Percentiles rank a stretch among this genome's conserved stretches.
Conservation (phyloP, 2,797 vertebrate genomes). For the Bovichtus variegatus region DNA sequence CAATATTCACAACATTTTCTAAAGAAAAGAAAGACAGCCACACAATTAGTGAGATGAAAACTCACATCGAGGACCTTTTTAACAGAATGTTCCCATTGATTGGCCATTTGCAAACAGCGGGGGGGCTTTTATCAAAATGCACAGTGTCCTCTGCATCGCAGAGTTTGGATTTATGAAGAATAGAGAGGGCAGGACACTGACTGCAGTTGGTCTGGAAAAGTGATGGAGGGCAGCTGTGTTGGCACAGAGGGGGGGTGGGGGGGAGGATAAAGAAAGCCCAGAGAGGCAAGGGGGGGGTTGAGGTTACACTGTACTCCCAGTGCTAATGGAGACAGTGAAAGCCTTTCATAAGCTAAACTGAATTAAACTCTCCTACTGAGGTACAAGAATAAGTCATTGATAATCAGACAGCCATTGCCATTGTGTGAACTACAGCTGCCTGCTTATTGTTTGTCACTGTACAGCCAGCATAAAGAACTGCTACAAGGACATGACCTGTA, state of each 20-base stretch:
- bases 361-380: slow-evolving; percentile 19
- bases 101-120: slow-evolving; percentile 74
- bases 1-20: not conserved
- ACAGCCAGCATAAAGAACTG: slow-evolving; percentile 5
- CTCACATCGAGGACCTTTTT: slow-evolving; percentile 35
- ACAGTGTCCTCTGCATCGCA: slow-evolving; percentile 65
- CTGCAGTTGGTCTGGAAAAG: slow-evolving; percentile 63
- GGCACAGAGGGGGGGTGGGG: slow-evolving; percentile 1
- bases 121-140: slow-evolving; percentile 73
- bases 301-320: slow-evolving; percentile 24
- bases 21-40: slow-evolving; percentile 20
- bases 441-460: not conserved
- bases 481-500: not conserved
- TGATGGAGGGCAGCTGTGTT: slow-evolving; percentile 52
- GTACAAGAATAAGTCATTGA: slow-evolving; percentile 26
- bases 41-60: slow-evolving; percentile 12
- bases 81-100: slow-evolving; percentile 75
- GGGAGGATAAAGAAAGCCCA: slow-evolving; percentile 33
- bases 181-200: slow-evolving; percentile 51
- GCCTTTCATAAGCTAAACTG: slow-evolving; percentile 35
- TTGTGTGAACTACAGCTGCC: not conserved
- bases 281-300: not conserved
- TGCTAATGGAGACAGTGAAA: slow-evolving; percentile 23
- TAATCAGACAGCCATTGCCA: slow-evolving; percentile 12
- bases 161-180: slow-evolving; percentile 61